Evolutionary conservation across 2,888 invertebrate species (phyloP).

Genomic region (Chloroclystis v-ata): DNA sequence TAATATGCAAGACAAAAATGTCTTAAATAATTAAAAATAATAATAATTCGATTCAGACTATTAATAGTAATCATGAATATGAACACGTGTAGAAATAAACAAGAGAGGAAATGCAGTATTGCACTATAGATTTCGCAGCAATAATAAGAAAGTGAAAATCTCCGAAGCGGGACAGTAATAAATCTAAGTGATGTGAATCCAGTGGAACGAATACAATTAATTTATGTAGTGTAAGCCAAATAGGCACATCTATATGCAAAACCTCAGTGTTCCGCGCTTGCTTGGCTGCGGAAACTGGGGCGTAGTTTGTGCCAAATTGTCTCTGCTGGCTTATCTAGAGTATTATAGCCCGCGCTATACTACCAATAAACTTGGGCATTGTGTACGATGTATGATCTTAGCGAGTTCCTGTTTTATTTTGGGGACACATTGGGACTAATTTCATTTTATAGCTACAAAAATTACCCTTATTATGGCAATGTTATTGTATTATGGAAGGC

Average conservation of each 20-base stretch:
- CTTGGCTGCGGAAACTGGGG: slow-evolving; percentile 68
- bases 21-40: too few relatives aligned
- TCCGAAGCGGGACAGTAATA: slow-evolving; percentile 34
- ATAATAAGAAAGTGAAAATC: slow-evolving; percentile 37
- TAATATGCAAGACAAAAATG: too few relatives aligned
- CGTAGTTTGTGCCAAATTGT: slow-evolving; percentile 75
- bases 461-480: slow-evolving; percentile 19
- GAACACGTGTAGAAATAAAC: slow-evolving; percentile 27
- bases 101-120: slow-evolving; percentile 26
- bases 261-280: slow-evolving; percentile 62
- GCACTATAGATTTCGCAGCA: slow-evolving; percentile 21
- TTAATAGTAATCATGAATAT: slow-evolving; percentile 21
- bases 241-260: slow-evolving; percentile 75
- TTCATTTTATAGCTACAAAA: slow-evolving; percentile 34
- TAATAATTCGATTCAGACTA: slow-evolving; percentile 7
- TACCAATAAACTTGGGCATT: slow-evolving; percentile 66
- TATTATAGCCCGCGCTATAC: slow-evolving; percentile 64
- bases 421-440: slow-evolving; percentile 46
- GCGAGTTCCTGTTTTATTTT: slow-evolving; percentile 51
- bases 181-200: slow-evolving; percentile 53
- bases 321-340: slow-evolving; percentile 74
- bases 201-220: slow-evolving; percentile 68
- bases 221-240: slow-evolving; percentile 72
- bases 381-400: slow-evolving; percentile 57
- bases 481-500: slow-evolving; percentile 7